These are phyloP conservation scores for Trichosurus vulpecula DNA, from an alignment of 2,797 vertebrate species.

Conservation along the genomic window DNA sequence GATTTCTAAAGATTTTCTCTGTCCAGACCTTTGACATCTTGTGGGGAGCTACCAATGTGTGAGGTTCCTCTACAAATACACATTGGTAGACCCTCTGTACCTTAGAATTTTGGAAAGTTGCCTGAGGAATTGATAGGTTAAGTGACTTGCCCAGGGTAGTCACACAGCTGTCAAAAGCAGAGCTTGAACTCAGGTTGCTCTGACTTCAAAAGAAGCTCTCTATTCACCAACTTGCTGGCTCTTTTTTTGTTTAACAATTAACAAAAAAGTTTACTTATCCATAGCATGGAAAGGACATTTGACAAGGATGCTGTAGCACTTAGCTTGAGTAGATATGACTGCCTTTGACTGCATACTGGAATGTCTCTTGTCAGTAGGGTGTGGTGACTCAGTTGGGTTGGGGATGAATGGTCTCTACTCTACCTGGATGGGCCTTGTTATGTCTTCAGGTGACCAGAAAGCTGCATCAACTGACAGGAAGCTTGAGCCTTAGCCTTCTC, in stretches of 20 bases:
- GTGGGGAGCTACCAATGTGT: not conserved
- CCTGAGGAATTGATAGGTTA: not conserved
- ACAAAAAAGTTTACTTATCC: not conserved
- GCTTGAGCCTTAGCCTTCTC: not conserved
- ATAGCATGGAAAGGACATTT: not conserved
- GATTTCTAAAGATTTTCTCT: slow-evolving; percentile 44
- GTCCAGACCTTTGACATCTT: not conserved
- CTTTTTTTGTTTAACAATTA: not conserved
- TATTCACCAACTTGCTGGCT: not conserved
- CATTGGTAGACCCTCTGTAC: not conserved
- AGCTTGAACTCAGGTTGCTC: not conserved
- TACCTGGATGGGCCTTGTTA: not conserved
- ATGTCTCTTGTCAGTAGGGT: not conserved
- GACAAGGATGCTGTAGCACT: not conserved
- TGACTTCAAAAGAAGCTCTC: not conserved
- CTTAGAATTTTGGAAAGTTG: not conserved
- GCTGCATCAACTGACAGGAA: not conserved
- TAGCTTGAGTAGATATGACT: not conserved
- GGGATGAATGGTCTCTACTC: not conserved
- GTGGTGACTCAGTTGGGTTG: not conserved
- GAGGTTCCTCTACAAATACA: not conserved
- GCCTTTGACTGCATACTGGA: not conserved
- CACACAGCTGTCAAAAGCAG: not conserved
- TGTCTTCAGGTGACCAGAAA: not conserved
- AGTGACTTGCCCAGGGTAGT: not conserved